phyloP scores from a whole-genome alignment of 2,888 invertebrate genomes.

The Volucella zonaria region DNA sequence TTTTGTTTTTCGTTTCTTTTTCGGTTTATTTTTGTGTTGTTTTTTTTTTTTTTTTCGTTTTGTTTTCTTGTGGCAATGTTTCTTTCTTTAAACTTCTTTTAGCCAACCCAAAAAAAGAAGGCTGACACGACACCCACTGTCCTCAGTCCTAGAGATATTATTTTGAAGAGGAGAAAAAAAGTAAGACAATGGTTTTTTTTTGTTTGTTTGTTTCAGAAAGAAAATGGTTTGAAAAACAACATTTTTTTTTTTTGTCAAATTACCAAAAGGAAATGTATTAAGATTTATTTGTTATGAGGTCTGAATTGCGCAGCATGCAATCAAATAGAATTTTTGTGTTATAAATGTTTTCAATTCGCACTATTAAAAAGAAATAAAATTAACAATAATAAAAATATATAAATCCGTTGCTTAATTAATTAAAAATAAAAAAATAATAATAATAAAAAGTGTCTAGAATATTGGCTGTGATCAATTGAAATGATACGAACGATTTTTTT shows the following conservation, averaged over 20 bases:
- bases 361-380: constrained; percentile 11
- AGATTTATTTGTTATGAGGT: constrained; percentile 41
- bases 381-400: too few species aligned
- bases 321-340: constrained; percentile 45
- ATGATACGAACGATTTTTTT: constrained; percentile 10
- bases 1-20: constrained; percentile 23
- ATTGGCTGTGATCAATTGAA: constrained; percentile 56
- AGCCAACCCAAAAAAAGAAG: constrained; percentile 74
- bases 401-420: too few species aligned
- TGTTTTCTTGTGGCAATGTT: constrained; percentile 59
- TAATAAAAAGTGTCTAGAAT: constrained; percentile 31
- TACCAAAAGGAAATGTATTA: constrained; percentile 8
- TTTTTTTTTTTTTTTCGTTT: constrained; percentile 38
- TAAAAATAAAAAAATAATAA: background rate
- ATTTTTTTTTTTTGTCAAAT: background rate
- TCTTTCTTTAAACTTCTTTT: constrained; percentile 70
- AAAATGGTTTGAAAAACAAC: constrained; percentile 7
- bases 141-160: constrained; percentile 77
- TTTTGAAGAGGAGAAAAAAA: constrained; percentile 77
- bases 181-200: constrained; percentile 70
- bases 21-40: constrained; percentile 24
- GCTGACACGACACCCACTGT: constrained; percentile 75
- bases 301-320: constrained; percentile 63
- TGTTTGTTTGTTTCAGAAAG: background rate
- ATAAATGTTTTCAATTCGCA: constrained; percentile 61